Percentiles rank a stretch among this genome's conserved stretches.
These are phyloP conservation scores for Stenopsyche tienmushanensis DNA, from an alignment of 1,140 invertebrate species.

Conservation along the genomic window DNA sequence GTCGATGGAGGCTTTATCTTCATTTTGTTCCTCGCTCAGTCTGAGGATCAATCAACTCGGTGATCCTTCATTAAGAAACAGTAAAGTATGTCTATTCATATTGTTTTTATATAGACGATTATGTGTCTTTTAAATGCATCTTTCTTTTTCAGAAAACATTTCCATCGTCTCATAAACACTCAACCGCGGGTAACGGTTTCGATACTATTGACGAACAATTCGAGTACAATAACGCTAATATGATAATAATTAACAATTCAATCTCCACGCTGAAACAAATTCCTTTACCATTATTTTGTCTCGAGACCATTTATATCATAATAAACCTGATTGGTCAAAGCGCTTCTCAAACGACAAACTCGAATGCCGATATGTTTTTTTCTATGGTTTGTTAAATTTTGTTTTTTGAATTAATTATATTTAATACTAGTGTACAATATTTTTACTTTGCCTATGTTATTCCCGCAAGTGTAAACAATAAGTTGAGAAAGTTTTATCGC, in stretches of 20 bases:
- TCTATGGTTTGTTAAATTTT: slow-evolving; percentile 27
- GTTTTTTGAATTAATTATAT: slow-evolving; percentile 7
- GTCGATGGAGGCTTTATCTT: slow-evolving; percentile 28
- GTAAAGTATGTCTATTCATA: slow-evolving; percentile 20
- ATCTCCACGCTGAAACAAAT: slow-evolving; percentile 49
- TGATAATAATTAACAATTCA: slow-evolving; percentile 16
- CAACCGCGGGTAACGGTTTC: not conserved
- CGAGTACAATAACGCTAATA: not conserved
- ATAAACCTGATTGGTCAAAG: slow-evolving; percentile 47
- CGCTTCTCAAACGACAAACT: slow-evolving; percentile 16
- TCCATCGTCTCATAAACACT: too few species aligned
- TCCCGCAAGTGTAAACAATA: too few species aligned
- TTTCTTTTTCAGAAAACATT: too few species aligned
- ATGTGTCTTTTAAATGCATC: too few species aligned
- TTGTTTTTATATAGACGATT: not conserved
- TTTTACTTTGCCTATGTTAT: too few species aligned
- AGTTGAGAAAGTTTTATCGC: too few species aligned
- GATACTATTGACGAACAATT: not conserved
- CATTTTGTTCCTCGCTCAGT: slow-evolving; percentile 23
- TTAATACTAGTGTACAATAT: too few species aligned
- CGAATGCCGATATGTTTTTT: slow-evolving; percentile 13
- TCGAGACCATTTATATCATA: slow-evolving; percentile 50
- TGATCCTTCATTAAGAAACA: slow-evolving; percentile 25
- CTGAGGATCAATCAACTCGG: slow-evolving; percentile 29
- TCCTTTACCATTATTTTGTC: slow-evolving; percentile 55